Evolutionary conservation across 2,888 invertebrate species (phyloP).

Genomic region (Ormyrus nitidulus): DNA sequence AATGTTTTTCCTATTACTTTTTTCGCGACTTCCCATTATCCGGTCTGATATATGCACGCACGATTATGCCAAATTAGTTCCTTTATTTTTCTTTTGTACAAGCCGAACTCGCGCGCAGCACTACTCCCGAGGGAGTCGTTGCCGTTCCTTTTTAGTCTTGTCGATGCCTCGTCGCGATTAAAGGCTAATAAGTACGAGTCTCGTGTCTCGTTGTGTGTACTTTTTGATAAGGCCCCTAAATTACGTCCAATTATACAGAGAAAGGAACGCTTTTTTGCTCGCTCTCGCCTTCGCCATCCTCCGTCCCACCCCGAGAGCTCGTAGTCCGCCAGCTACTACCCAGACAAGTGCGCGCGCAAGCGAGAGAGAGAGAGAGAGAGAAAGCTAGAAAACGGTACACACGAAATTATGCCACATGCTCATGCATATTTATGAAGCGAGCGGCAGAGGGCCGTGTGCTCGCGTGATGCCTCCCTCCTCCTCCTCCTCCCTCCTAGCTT

Average conservation of each 20-base stretch:
- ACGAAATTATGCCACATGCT: conserved; percentile 56
- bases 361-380: conserved; percentile 23
- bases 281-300: background rate
- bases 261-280: conserved; percentile 27
- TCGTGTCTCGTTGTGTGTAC: conserved; percentile 29
- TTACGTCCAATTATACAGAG: conserved; percentile 51
- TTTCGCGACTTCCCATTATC: no score
- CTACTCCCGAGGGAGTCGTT: background rate
- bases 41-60: no score
- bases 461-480: conserved; percentile 34
- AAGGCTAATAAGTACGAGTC: conserved; percentile 33
- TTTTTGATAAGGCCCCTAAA: conserved; percentile 52
- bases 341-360: background rate
- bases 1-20: no score
- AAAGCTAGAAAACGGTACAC: conserved; percentile 30
- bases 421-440: conserved; percentile 55
- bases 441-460: background rate
- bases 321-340: background rate
- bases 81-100: no score
- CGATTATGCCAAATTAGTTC: no score
- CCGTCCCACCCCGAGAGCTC: background rate
- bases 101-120: no score
- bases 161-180: conserved; percentile 33
- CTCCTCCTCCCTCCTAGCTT: background rate
- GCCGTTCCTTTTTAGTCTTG: background rate